phyloP scores from a whole-genome alignment of 2,113 vertebrate species.

The Erythrocercus mccallii region DNA sequence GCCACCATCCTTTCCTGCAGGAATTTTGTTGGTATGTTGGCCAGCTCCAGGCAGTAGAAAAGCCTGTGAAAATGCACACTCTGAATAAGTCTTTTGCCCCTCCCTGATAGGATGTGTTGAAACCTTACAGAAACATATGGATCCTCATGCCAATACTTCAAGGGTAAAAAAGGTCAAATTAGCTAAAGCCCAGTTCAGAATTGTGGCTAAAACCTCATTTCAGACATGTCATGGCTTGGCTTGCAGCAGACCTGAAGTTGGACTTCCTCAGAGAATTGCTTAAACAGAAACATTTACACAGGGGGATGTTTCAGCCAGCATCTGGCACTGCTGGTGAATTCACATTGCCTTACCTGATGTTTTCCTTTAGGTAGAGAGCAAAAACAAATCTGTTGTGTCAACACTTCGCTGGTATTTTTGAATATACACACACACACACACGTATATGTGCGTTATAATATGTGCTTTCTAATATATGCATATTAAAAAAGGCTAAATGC shows the following conservation, averaged over 20 bases:
- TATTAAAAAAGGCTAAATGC: background rate
- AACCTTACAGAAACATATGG: background rate
- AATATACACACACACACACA: rapidly evolving
- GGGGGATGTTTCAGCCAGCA: background rate
- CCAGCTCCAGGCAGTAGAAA: background rate
- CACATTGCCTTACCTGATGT: background rate
- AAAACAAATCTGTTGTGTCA: background rate
- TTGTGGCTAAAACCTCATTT: background rate
- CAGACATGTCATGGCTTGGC: background rate
- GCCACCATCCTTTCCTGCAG: background rate
- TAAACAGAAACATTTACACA: background rate
- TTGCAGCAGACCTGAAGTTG: background rate
- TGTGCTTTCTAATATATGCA: background rate
- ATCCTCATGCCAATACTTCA: background rate
- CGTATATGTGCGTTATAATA: rapidly evolving
- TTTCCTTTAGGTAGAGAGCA: background rate
- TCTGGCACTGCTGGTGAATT: background rate
- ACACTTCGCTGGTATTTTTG: background rate
- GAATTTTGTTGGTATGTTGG: background rate
- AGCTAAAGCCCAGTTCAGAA: background rate
- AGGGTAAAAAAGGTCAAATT: background rate
- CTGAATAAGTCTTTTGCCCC: background rate
- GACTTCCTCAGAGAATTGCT: background rate
- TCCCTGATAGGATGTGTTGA: background rate
- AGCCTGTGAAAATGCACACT: background rate